Evolutionary conservation across 2,113 vertebrate species (phyloP).

Genomic region (Onychostoma macrolepis): DNA sequence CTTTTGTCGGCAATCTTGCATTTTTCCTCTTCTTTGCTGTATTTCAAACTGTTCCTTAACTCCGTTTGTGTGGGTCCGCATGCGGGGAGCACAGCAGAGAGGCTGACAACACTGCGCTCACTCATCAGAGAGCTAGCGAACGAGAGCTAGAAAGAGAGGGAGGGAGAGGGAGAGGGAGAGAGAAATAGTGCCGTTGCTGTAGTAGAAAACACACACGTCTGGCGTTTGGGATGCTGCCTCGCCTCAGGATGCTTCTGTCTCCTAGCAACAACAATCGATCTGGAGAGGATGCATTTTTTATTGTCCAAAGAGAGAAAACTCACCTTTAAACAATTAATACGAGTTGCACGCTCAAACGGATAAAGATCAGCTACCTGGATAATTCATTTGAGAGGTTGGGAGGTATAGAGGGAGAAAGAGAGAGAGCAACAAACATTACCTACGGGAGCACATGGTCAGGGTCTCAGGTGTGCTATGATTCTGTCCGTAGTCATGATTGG

Average conservation of each 20-base stretch:
- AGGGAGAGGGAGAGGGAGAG: slow-evolving; percentile 34
- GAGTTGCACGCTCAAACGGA: slow-evolving; percentile 65
- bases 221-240: slow-evolving; percentile 70
- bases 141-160: slow-evolving; percentile 33
- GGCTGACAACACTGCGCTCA: slow-evolving; percentile 70
- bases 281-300: slow-evolving; percentile 76
- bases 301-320: slow-evolving; percentile 77
- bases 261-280: slow-evolving; percentile 86
- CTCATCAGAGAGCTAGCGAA: slow-evolving; percentile 54
- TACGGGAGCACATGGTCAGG: slow-evolving; percentile 8
- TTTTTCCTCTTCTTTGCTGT: slow-evolving; percentile 37
- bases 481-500: background rate
- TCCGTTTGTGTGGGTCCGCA: slow-evolving; percentile 49
- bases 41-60: slow-evolving; percentile 50
- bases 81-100: slow-evolving; percentile 51
- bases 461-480: slow-evolving; percentile 39
- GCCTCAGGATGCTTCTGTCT: slow-evolving; percentile 85
- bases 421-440: slow-evolving; percentile 18
- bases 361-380: slow-evolving; percentile 62
- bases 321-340: slow-evolving; percentile 61
- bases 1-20: slow-evolving; percentile 32
- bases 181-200: slow-evolving; percentile 52
- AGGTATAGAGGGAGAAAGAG: slow-evolving; percentile 30
- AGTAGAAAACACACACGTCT: slow-evolving; percentile 62
- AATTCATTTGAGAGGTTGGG: slow-evolving; percentile 41